These are phyloP conservation scores for Tethya wilhelma DNA, from an alignment of 37 sponge, comb jelly and placozoan genomes.

Conservation along the genomic window DNA sequence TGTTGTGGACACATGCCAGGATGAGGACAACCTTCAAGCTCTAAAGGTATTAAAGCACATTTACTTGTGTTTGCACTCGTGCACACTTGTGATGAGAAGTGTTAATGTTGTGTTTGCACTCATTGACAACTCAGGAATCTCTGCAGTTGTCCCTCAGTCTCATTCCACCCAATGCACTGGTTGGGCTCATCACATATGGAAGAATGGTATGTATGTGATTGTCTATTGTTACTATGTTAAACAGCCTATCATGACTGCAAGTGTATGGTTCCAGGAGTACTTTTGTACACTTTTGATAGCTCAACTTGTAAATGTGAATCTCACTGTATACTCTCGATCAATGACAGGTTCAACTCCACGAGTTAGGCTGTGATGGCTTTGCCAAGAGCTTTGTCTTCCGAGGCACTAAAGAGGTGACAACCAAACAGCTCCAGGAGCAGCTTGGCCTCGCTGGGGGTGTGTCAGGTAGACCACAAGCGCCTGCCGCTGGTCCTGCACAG, in stretches of 20 bases:
- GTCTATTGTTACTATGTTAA: too few relatives aligned
- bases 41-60: slow-evolving; percentile 76
- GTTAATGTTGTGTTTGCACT: not conserved
- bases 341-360: slow-evolving; percentile 95
- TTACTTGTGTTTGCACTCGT: too few relatives aligned
- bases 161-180: slow-evolving; percentile 93
- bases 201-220: slow-evolving; percentile 82
- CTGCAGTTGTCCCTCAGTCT: slow-evolving; percentile 96
- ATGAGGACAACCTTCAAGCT: slow-evolving; percentile 91
- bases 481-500: slow-evolving; percentile 27
- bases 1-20: slow-evolving; percentile 97
- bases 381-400: slow-evolving; percentile 95
- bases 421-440: slow-evolving; percentile 90
- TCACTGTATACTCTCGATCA: too few relatives aligned
- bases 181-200: slow-evolving; percentile 96
- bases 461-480: slow-evolving; percentile 43
- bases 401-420: slow-evolving; percentile 90
- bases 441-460: slow-evolving; percentile 68
- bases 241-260: too few relatives aligned
- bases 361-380: slow-evolving; percentile 95
- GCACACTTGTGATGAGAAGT: too few relatives aligned
- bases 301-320: too few relatives aligned
- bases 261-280: too few relatives aligned
- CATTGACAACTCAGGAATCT: slow-evolving; percentile 77
- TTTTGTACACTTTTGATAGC: too few relatives aligned